These are phyloP conservation scores for Colius striatus DNA, from an alignment of 2,113 vertebrate species.

Conservation along the genomic window DNA sequence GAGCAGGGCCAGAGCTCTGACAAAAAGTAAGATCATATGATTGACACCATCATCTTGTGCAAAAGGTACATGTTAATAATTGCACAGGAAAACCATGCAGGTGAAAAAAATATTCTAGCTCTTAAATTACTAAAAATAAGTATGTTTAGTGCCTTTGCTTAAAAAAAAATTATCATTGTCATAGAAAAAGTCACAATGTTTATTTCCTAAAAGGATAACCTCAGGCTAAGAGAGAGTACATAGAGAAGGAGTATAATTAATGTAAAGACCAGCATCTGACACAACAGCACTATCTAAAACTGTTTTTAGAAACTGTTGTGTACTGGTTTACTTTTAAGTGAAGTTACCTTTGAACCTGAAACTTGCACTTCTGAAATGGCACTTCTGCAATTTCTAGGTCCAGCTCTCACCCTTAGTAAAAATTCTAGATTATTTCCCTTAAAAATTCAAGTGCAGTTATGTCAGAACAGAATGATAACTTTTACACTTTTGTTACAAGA, in stretches of 20 bases:
- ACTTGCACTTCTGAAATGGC: background rate
- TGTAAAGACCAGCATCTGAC: background rate
- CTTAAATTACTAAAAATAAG: background rate
- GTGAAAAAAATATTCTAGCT: background rate
- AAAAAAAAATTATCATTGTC: background rate
- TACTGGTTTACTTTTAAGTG: background rate
- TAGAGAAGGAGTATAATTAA: background rate
- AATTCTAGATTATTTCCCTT: background rate
- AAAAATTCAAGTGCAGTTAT: background rate
- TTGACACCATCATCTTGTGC: background rate
- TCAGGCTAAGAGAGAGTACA: background rate
- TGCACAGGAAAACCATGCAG: background rate
- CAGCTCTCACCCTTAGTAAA: background rate
- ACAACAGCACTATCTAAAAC: background rate
- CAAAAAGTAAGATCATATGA: background rate
- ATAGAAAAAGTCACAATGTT: background rate
- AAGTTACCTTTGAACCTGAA: background rate
- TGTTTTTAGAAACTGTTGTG: background rate
- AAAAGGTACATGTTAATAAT: background rate
- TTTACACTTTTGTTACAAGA: slow-evolving; percentile 20
- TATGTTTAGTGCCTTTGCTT: background rate
- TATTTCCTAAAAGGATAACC: background rate
- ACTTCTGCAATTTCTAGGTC: background rate
- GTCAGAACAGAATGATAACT: background rate
- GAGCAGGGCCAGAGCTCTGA: background rate